Percentiles rank a stretch among this genome's conserved stretches.
Evolutionary conservation across 2,797 vertebrate genomes (phyloP).

Genomic region (Prionace glauca): DNA sequence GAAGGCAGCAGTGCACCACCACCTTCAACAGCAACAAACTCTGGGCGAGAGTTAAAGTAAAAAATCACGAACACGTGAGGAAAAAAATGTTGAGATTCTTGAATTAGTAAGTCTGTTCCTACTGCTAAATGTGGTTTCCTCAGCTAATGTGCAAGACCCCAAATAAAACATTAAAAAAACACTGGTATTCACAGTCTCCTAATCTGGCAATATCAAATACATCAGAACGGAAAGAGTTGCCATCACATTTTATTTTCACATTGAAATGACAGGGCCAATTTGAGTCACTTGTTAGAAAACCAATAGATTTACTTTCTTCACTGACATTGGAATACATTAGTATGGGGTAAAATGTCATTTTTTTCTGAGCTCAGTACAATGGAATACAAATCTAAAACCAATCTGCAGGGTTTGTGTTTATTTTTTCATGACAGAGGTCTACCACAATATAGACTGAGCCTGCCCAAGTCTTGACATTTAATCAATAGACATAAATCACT

Average conservation of each 20-base stretch:
- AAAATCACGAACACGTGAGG: neutral
- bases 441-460: slow-evolving; percentile 12
- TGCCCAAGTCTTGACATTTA: slow-evolving; percentile 27
- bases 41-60: neutral
- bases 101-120: neutral
- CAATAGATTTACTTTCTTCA: slow-evolving; percentile 15
- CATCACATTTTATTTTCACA: neutral
- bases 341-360: neutral
- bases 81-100: neutral
- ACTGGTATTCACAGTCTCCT: neutral
- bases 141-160: neutral
- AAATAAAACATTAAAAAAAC: neutral
- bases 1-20: neutral
- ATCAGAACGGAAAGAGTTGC: neutral
- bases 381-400: neutral
- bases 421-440: slow-evolving; percentile 2
- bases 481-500: slow-evolving; percentile 38
- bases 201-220: neutral
- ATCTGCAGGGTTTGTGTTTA: slow-evolving; percentile 15
- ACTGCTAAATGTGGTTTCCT: neutral
- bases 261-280: neutral
- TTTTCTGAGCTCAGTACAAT: neutral
- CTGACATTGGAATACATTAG: slow-evolving; percentile 10
- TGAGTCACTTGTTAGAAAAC: neutral
- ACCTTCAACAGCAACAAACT: neutral